Evolutionary conservation across 2,797 vertebrate genomes (phyloP).

Genomic region (Peromyscus attwateri): DNA sequence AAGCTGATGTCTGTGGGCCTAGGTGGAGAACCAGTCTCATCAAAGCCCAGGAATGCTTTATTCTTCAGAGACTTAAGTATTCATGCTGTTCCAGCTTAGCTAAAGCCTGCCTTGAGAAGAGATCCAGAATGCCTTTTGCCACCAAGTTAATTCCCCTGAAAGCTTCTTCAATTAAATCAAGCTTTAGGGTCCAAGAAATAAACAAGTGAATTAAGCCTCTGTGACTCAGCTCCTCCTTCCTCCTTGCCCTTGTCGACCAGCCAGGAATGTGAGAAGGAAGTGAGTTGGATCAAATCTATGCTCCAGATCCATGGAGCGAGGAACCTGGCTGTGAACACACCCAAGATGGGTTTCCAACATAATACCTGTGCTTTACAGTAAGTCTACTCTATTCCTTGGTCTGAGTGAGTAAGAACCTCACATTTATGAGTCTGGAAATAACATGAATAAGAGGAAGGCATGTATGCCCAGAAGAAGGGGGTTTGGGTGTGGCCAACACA

Average conservation of each 20-base stretch:
- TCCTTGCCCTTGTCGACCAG: constrained; percentile 3
- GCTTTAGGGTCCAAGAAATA: constrained; percentile 67
- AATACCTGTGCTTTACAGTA: constrained; percentile 42
- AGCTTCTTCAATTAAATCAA: constrained; percentile 65
- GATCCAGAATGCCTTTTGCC: neutral
- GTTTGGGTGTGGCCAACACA: neutral
- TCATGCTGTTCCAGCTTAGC: neutral
- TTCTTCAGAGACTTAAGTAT: constrained; percentile 57
- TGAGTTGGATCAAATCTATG: constrained; percentile 66
- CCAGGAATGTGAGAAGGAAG: constrained; percentile 69
- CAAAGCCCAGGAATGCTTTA: neutral
- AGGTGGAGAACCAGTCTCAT: neutral
- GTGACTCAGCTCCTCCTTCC: constrained; percentile 70
- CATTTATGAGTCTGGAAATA: constrained; percentile 47
- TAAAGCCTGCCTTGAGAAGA: constrained; percentile 57
- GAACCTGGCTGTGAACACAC: constrained; percentile 1
- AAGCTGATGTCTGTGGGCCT: neutral
- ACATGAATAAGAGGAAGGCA: constrained; percentile 41
- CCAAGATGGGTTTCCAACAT: constrained; percentile 60
- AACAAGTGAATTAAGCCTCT: constrained; percentile 54
- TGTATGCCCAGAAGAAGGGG: neutral
- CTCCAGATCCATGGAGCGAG: constrained; percentile 36
- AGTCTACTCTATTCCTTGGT: constrained; percentile 24
- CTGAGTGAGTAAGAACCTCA: constrained; percentile 43
- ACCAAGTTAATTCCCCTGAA: constrained; percentile 72